Evolutionary conservation across 2,113 vertebrate species (phyloP), one percentile per base, ranked within the genome.

Genomic region (Ornithorhynchus anatinus): DNA sequence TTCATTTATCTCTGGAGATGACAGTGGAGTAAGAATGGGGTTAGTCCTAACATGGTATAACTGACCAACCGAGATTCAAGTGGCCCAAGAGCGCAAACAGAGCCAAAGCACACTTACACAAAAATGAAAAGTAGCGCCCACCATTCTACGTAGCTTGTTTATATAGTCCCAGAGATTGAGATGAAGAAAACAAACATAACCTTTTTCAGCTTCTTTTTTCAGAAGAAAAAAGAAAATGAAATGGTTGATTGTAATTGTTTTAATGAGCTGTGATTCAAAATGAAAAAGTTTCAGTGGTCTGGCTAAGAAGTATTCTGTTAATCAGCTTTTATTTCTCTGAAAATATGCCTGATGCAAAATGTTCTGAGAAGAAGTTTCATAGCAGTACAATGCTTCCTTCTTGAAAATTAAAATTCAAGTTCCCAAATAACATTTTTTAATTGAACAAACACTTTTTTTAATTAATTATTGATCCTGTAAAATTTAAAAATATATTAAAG

Each of bases 181-280:
- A 85, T 87, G 87, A 92, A 92, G 89, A 91, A 93, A 93, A 94
- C 91, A 89, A 94, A 94, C 93, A 88, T 93, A 93, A 92, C 94
- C 91, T 91, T 93, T 93, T 94, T 93, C 86, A 92, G 89, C 89
- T 92, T 81, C 84, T 94, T 90, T 73, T 92, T 88, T 89, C 84
- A 89, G n/a, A 90, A 91, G 89, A 84, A 89, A 91, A 91, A 91
- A 91, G 83, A 90, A 92, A 94, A 93, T 89, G 89, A 92, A 92
- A 90, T 86, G 90, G 93, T 92, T 94, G 93, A 94, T 94, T 93
- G 91, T 93, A 94, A 94, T 93, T 94, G 88, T 93, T 93, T 88
- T 93, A 93, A 94, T 94, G 89, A 94, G 90, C 88, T 93, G 82
- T 89, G 92, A 94, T 94, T 92, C 88, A 92, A 93, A 92, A 92